phyloP scores from a whole-genome alignment of 2,113 vertebrate species.

The Hirundichthys speculiger region DNA sequence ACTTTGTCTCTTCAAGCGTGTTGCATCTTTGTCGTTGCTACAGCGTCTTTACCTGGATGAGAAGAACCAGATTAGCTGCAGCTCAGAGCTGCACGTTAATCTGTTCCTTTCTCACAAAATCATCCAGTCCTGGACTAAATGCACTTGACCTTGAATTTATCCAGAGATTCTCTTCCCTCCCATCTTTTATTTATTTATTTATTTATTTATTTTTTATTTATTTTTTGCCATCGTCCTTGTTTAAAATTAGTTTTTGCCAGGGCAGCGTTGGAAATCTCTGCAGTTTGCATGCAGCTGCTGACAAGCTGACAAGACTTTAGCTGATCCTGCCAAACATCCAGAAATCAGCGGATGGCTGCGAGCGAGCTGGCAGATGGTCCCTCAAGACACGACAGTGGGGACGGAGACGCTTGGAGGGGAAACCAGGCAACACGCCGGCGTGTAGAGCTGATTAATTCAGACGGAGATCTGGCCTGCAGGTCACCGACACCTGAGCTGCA shows the following conservation, averaged over 20 bases:
- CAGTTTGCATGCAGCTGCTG: conserved; percentile 5
- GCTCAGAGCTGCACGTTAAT: conserved; percentile 56
- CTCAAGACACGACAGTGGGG: no score
- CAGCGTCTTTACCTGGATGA: conserved; percentile 53
- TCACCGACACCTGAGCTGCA: no score
- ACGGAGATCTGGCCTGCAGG: no score
- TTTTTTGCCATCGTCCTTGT: no score
- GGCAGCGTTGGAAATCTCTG: no score
- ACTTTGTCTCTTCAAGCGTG: no score
- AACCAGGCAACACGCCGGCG: no score
- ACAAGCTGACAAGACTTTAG: conserved; percentile 48
- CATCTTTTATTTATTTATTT: no score
- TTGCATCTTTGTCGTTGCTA: not conserved
- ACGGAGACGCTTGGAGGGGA: no score
- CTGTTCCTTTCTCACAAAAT: conserved; percentile 18
- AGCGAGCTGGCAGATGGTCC: conserved; percentile 17
- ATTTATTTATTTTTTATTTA: no score
- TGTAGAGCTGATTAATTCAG: no score
- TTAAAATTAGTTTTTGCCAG: conserved; percentile 5
- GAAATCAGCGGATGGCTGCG: conserved; percentile 24
- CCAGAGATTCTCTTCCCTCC: not conserved
- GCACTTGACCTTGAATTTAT: not conserved
- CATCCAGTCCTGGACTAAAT: not conserved
- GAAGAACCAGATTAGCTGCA: conserved; percentile 73
- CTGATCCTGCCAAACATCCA: conserved; percentile 26